Percentiles rank a stretch among this genome's conserved stretches.
Conservation (phyloP, 2,888 invertebrate genomes). For the Sinotaia quadrata region DNA sequence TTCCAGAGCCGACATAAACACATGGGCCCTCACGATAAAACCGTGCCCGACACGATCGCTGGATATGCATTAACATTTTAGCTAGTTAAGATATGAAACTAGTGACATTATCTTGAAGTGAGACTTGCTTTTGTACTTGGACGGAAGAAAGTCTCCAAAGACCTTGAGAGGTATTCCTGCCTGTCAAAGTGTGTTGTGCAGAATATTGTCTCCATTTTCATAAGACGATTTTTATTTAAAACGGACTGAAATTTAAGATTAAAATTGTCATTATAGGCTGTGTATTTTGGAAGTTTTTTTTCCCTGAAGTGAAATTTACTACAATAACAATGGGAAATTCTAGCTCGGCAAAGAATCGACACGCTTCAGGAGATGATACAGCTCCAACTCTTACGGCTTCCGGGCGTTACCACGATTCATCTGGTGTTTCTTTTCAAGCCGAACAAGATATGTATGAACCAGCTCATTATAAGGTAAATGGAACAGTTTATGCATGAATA, state of each 20-base stretch:
- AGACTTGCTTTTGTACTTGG: neutral
- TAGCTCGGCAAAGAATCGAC: constrained; percentile 45
- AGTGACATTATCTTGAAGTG: neutral
- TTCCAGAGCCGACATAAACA: constrained; percentile 4
- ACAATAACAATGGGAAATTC: constrained; percentile 43
- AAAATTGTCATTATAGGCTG: neutral
- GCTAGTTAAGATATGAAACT: constrained; percentile 6
- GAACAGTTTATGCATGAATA: neutral
- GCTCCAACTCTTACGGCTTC: constrained; percentile 58
- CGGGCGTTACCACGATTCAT: neutral
- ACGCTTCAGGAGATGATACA: constrained; percentile 61
- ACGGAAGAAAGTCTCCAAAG: neutral
- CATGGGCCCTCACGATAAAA: constrained; percentile 18
- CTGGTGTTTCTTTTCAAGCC: constrained; percentile 16
- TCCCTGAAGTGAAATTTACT: neutral
- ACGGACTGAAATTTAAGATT: no score
- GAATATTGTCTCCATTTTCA: neutral
- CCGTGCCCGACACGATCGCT: constrained; percentile 15
- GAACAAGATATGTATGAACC: constrained; percentile 34
- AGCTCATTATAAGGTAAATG: neutral
- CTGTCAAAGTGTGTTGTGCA: no score
- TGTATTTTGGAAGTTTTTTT: neutral
- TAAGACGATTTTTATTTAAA: no score
- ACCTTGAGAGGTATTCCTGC: constrained; percentile 20
- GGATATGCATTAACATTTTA: constrained; percentile 1